phyloP scores from a whole-genome alignment of 35 echinoderm and acorn worm genomes.

The Ophiothrix spiculata region DNA sequence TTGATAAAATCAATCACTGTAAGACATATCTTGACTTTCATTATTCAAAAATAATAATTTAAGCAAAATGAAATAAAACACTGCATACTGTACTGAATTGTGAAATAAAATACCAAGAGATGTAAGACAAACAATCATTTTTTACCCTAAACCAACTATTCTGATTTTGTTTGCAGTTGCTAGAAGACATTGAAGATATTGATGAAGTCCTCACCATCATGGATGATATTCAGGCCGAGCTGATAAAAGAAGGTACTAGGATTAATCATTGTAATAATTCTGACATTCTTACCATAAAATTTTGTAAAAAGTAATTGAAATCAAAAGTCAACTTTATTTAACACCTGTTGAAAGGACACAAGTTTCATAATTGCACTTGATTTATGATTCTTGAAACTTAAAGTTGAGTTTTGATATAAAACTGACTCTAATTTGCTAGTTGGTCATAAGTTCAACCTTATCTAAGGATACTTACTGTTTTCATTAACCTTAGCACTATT shows the following conservation, averaged over 20 bases:
- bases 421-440: background rate
- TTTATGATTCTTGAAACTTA: background rate
- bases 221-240: slow-evolving; percentile 21
- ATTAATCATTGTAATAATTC: background rate
- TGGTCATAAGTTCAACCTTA: no score
- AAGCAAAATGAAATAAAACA: no score
- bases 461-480: no score
- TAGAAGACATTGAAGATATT: slow-evolving; percentile 17
- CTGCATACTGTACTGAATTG: background rate
- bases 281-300: background rate
- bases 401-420: background rate
- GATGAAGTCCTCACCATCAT: slow-evolving; percentile 22
- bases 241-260: slow-evolving; percentile 33
- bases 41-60: background rate
- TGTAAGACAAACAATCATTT: background rate
- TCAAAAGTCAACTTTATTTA: background rate
- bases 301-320: background rate
- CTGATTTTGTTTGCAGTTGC: background rate
- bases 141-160: no score
- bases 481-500: no score
- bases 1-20: no score
- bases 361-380: background rate
- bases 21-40: no score
- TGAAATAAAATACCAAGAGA: no score
- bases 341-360: no score